A percentile compares a stretch with the other conserved stretches of the same genome.
These are phyloP conservation scores for Brachionus rubens DNA, from an alignment of 1,140 invertebrate species.

Conservation along the genomic window DNA sequence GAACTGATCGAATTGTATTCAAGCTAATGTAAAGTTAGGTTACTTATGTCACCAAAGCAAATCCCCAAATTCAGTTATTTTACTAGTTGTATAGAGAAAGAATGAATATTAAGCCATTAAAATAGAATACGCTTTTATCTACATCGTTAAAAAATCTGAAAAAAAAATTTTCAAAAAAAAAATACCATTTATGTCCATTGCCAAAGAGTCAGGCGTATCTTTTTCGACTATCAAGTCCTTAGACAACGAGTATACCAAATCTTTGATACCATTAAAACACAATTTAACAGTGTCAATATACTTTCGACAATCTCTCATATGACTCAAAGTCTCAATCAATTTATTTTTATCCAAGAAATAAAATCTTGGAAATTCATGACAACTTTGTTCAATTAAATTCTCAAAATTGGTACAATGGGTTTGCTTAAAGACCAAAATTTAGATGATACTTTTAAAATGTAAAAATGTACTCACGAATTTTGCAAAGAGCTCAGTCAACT, in stretches of 20 bases:
- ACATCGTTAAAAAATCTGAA: not conserved
- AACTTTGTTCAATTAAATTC: slow-evolving; percentile 27
- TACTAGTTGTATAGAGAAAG: too few relatives aligned
- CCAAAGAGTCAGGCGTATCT: slow-evolving; percentile 51
- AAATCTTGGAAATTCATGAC: slow-evolving; percentile 53
- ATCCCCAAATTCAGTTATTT: too few relatives aligned
- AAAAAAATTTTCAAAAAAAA: slow-evolving; percentile 30
- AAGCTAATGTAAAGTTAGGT: too few relatives aligned
- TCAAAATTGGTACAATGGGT: slow-evolving; percentile 23
- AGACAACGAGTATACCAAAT: slow-evolving; percentile 53
- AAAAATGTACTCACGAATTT: slow-evolving; percentile 21
- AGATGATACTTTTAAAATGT: not conserved
- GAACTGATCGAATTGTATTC: too few relatives aligned
- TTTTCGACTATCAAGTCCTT: slow-evolving; percentile 51
- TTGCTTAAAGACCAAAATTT: not conserved
- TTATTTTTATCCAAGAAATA: slow-evolving; percentile 57
- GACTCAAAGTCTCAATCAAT: slow-evolving; percentile 54
- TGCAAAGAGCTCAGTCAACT: not conserved
- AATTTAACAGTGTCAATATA: slow-evolving; percentile 54
- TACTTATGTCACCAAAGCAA: too few relatives aligned
- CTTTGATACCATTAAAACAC: slow-evolving; percentile 56
- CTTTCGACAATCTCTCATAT: slow-evolving; percentile 56
- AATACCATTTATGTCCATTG: slow-evolving; percentile 55
- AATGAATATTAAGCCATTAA: too few relatives aligned
- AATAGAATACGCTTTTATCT: too few relatives aligned